Percentiles rank a stretch among this genome's conserved stretches.
Evolutionary conservation across 2,797 vertebrate genomes (phyloP).

Genomic region (Passerculus sandwichensis): DNA sequence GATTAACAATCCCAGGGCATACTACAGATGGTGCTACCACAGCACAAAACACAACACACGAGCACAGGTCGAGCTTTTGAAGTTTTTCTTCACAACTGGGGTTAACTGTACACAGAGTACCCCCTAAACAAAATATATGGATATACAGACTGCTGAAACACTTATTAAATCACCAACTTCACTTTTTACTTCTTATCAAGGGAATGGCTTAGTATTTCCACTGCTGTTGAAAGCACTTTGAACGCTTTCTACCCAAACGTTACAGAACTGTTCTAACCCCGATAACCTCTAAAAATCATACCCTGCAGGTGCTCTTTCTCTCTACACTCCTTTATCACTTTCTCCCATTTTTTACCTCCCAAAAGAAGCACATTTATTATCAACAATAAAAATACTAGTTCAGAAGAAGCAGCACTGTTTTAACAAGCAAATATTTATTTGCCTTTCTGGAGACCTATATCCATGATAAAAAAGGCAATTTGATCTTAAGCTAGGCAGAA

Average conservation of each 20-base stretch:
- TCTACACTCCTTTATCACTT: conserved; percentile 31
- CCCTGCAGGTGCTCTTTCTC: neutral
- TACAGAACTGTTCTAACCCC: conserved; percentile 50
- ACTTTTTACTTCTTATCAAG: conserved; percentile 20
- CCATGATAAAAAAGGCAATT: conserved; percentile 32
- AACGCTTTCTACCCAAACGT: conserved; percentile 48
- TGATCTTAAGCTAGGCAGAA: conserved; percentile 25
- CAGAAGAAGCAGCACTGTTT: conserved; percentile 31
- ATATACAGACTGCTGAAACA: neutral
- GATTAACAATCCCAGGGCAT: neutral
- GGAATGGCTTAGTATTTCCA: neutral
- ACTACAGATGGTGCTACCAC: neutral
- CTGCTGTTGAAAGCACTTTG: conserved; percentile 33
- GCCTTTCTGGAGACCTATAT: neutral
- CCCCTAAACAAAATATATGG: neutral
- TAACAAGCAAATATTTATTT: conserved; percentile 62
- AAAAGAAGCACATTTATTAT: conserved; percentile 40
- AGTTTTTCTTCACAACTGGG: neutral
- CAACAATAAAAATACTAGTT: conserved; percentile 26
- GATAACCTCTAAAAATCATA: conserved; percentile 60
- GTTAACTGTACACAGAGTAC: neutral
- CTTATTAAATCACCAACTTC: neutral
- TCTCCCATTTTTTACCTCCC: neutral
- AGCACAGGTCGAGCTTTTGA: neutral
- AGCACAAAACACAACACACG: rapidly evolving